Conservation (phyloP, 2,113 vertebrate species). For the Tringa solitaria region DNA sequence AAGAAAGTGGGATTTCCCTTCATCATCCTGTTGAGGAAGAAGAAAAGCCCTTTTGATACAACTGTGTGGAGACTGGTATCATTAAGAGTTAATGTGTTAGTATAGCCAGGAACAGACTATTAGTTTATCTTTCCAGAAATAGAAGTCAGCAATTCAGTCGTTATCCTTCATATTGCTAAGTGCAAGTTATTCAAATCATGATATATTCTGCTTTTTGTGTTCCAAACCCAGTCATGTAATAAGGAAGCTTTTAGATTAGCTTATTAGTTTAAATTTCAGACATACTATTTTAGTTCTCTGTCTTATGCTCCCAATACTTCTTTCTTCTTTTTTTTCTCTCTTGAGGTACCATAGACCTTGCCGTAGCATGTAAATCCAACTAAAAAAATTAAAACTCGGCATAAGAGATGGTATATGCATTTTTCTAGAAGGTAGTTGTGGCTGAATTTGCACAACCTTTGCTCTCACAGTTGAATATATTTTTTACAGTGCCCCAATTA, state of each 20-base stretch:
- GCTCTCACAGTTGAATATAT: not conserved
- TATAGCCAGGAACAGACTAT: not conserved
- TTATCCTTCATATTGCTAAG: constrained; percentile 8
- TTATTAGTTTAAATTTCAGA: not conserved
- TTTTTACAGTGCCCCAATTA: not conserved
- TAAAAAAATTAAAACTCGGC: not conserved
- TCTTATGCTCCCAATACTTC: not conserved
- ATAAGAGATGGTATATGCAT: not conserved
- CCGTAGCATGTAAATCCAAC: not conserved
- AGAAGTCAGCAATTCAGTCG: not conserved
- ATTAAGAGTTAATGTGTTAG: not conserved
- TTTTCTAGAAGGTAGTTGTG: not conserved
- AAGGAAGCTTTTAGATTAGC: not conserved
- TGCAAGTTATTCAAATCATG: not conserved
- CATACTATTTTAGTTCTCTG: not conserved
- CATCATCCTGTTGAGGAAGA: not conserved
- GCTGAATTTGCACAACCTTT: not conserved
- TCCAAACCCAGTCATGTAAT: not conserved
- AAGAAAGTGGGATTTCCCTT: not conserved
- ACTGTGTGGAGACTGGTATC: not conserved
- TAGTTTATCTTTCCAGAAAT: not conserved
- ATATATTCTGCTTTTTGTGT: constrained; percentile 4
- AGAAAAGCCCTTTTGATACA: not conserved
- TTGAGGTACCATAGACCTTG: not conserved
- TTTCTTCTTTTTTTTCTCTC: not conserved